A percentile compares a stretch with the other conserved stretches of the same genome.
Conservation (phyloP, 2,113 vertebrate genomes). For the Vireo altiloquus region DNA sequence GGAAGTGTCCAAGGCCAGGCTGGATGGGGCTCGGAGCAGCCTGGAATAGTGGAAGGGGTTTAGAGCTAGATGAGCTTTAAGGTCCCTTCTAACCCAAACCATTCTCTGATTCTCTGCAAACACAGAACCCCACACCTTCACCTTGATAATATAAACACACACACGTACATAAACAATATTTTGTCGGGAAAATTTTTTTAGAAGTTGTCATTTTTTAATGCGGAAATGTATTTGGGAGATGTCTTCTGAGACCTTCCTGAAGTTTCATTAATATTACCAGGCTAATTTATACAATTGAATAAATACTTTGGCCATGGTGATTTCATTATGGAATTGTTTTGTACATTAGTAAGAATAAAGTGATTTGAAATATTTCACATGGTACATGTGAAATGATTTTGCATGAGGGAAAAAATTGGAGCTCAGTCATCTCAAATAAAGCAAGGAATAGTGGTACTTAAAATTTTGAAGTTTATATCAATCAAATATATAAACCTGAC, state of each 20-base stretch:
- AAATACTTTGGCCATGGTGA: background rate
- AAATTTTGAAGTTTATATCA: background rate
- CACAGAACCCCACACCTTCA: background rate
- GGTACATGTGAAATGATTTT: background rate
- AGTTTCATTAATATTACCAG: background rate
- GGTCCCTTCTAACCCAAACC: background rate
- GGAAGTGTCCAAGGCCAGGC: background rate
- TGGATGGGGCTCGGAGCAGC: rapidly evolving
- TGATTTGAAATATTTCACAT: background rate
- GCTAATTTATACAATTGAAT: background rate
- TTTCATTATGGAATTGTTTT: background rate
- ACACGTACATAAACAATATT: too few relatives aligned
- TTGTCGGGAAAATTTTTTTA: background rate
- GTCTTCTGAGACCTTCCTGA: background rate
- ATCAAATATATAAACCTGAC: background rate
- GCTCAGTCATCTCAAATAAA: background rate
- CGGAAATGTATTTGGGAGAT: background rate
- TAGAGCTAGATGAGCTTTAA: background rate
- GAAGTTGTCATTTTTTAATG: background rate
- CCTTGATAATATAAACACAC: rapidly evolving
- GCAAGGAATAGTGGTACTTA: background rate
- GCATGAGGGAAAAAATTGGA: background rate
- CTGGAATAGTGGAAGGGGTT: rapidly evolving
- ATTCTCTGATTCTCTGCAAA: background rate
- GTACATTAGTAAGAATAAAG: background rate